Conservation (phyloP, 2,113 vertebrate genomes). For the Probosciger aterrimus region DNA sequence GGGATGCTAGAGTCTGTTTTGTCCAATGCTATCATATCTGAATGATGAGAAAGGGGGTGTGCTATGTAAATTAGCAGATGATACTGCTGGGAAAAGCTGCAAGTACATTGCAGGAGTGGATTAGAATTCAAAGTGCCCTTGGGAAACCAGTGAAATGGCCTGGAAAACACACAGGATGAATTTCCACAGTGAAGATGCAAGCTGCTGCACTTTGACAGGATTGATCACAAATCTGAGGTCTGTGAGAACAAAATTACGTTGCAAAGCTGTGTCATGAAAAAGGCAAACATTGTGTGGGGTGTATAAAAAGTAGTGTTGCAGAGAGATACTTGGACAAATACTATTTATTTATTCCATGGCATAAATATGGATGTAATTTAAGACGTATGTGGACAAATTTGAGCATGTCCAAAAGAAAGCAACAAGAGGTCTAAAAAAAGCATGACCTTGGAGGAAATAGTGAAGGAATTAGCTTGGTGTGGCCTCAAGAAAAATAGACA, state of each 20-base stretch:
- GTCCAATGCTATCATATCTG: background rate
- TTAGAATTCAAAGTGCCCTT: slow-evolving; percentile 15
- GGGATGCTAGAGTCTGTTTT: background rate
- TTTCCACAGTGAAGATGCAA: background rate
- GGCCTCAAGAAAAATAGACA: slow-evolving; percentile 2
- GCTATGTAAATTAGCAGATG: background rate
- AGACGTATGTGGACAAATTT: background rate
- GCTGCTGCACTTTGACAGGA: slow-evolving; percentile 18
- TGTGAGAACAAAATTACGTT: background rate
- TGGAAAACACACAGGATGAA: slow-evolving; percentile 21
- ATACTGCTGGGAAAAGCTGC: background rate
- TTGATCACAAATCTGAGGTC: slow-evolving; percentile 12
- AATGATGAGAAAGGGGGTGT: background rate
- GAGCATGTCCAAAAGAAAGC: slow-evolving; percentile 16
- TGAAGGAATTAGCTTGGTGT: slow-evolving; percentile 9
- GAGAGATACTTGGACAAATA: background rate
- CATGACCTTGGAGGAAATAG: slow-evolving; percentile 41
- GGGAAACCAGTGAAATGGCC: slow-evolving; percentile 26
- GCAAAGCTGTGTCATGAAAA: background rate
- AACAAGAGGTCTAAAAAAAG: slow-evolving; percentile 33
- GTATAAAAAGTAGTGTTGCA: background rate
- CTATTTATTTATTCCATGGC: background rate
- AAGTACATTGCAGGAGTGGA: background rate
- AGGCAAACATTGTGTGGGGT: background rate
- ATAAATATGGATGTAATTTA: background rate